Conservation (phyloP, 2,797 vertebrate genomes). For the Helarctos malayanus region DNA sequence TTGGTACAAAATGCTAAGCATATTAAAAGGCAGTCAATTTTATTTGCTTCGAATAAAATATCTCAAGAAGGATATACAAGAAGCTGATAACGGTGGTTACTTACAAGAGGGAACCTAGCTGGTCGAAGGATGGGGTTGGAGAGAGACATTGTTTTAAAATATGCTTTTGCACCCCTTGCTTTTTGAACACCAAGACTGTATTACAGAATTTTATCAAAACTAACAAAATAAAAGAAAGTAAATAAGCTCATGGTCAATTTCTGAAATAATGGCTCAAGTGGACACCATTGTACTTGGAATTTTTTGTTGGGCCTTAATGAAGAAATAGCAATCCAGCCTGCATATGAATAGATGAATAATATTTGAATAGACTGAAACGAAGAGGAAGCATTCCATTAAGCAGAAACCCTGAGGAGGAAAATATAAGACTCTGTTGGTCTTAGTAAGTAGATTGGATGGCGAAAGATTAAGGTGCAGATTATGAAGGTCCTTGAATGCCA, state of each 20-base stretch:
- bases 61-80: background rate
- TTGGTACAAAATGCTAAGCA: background rate
- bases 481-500: background rate
- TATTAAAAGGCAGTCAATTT: constrained; percentile 24
- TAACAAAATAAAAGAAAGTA: constrained; percentile 39
- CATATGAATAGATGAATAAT: constrained; percentile 1
- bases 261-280: background rate
- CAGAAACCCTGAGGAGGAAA: background rate
- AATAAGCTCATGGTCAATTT: background rate
- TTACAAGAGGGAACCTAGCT: background rate
- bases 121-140: background rate
- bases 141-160: background rate
- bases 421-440: background rate
- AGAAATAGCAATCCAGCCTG: background rate
- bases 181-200: background rate
- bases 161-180: background rate
- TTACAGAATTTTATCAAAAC: constrained; percentile 6
- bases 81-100: background rate
- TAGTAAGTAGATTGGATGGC: background rate
- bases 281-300: background rate
- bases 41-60: constrained; percentile 21
- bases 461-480: background rate
- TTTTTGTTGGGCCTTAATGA: background rate
- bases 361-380: constrained; percentile 32
- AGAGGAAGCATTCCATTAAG: background rate